Evolutionary conservation across 2,888 invertebrate species (phyloP), one percentile per base, ranked within the genome.

Genomic region (Caenorhabditis zanzibari): DNA sequence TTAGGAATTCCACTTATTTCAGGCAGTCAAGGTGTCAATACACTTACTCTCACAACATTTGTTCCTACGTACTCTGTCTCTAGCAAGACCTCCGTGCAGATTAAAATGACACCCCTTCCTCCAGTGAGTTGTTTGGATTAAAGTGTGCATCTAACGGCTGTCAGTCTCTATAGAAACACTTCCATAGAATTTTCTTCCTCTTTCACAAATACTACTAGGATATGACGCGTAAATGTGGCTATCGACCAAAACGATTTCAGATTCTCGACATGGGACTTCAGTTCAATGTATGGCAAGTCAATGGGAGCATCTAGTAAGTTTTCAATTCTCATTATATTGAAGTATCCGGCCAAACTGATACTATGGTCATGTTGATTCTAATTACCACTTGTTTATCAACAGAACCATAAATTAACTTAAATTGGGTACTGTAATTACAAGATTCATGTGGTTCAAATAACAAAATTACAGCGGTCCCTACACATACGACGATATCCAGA

Each of bases 251-350:
- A 22, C 19, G 38, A 7, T n/a, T 68, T 72, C 71, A 79, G 71
- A 38, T 79, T 6, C 32, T 28, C 9, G 79, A 79, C 16, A 26
- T 19, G 5, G 71, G 72, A 26, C 56, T 79, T 1, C 64, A 47
- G 1, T 79, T 64, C 38, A 44, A 58, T 26, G 64, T 79, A 19
- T 79, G 79, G 79, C 71, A 79, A 16, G 44, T 24, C 26, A 79
- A 79, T 61, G 79, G 79, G 7, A 64, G 71, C 44, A 79, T 71
- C n/a, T 79, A 71, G 79, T 79, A 24, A 35, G 79, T 64, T 41
- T 14, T 61, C 35, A 10, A 7, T 32, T 32, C 24, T 22, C 26
- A 19, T 24, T 22, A 54, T 22, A 54, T 19, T n/a, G n/a, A n/a
- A n/a, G n/a, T n/a, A n/a, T n/a, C n/a, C n/a, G n/a, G n/a, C n/a